Conservation (phyloP, 2,113 vertebrate genomes). For the Colaptes auratus region DNA sequence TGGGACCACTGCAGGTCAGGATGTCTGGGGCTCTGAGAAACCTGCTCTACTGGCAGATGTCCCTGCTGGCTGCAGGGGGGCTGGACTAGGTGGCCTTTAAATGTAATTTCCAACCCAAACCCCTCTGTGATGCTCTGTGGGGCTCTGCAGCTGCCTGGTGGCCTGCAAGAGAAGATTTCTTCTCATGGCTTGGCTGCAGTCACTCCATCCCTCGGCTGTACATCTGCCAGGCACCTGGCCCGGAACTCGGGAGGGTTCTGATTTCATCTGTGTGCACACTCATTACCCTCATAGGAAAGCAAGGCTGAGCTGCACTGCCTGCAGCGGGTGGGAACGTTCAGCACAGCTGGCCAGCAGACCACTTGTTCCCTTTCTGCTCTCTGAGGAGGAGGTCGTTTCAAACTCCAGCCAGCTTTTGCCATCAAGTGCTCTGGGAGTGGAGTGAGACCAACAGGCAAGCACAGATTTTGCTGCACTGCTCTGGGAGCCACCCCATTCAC, state of each 20-base stretch:
- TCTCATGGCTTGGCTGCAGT: neutral
- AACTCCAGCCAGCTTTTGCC: slow-evolving; percentile 41
- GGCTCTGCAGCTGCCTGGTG: neutral
- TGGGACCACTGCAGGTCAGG: no score
- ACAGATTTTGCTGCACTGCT: neutral
- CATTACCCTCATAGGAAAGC: neutral
- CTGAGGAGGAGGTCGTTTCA: neutral
- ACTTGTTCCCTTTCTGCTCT: slow-evolving; percentile 28
- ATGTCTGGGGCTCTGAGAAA: no score
- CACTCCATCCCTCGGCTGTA: neutral
- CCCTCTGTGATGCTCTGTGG: neutral
- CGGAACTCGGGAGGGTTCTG: slow-evolving; percentile 61
- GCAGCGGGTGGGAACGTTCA: slow-evolving; percentile 39
- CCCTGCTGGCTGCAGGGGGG: no score
- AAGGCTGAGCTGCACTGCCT: neutral
- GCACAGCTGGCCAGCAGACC: slow-evolving; percentile 61
- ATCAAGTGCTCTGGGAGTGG: slow-evolving; percentile 34
- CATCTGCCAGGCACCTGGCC: slow-evolving; percentile 69
- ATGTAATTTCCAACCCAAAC: no score
- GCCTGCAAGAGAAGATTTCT: neutral
- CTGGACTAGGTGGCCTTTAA: no score
- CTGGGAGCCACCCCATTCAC: slow-evolving; percentile 7
- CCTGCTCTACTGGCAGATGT: no score
- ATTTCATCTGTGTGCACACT: slow-evolving; percentile 45
- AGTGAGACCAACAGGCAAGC: slow-evolving; percentile 20